These are phyloP conservation scores for Altica lythri DNA, from an alignment of 2,888 invertebrate genomes.

Conservation along the genomic window DNA sequence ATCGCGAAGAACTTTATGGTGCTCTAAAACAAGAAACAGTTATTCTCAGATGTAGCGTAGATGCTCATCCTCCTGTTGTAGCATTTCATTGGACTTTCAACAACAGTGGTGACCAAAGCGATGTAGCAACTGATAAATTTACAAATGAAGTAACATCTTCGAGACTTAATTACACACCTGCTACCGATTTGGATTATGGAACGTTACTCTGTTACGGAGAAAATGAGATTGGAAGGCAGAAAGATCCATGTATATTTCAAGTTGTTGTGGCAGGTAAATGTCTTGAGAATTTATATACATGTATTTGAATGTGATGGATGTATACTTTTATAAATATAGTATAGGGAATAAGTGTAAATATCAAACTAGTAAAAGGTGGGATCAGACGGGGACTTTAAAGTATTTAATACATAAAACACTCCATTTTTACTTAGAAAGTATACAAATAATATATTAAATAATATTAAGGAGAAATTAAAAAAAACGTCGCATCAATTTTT, in stretches of 20 bases:
- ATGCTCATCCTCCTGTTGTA: slow-evolving; percentile 84
- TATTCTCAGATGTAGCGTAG: slow-evolving; percentile 81
- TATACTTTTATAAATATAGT: too few species aligned
- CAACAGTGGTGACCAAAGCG: slow-evolving; percentile 84
- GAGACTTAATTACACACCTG: slow-evolving; percentile 82
- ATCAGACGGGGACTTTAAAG: too few species aligned
- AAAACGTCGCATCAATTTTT: too few species aligned
- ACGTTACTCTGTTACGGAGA: slow-evolving; percentile 85
- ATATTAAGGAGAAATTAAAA: too few species aligned
- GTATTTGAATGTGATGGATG: too few species aligned
- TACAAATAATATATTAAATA: too few species aligned
- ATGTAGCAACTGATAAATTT: slow-evolving; percentile 72
- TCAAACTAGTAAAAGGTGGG: too few species aligned
- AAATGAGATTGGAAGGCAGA: slow-evolving; percentile 82
- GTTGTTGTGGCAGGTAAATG: slow-evolving; percentile 79
- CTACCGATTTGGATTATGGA: slow-evolving; percentile 87
- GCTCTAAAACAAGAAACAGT: slow-evolving; percentile 90
- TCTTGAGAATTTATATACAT: not conserved
- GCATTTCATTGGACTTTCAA: slow-evolving; percentile 93
- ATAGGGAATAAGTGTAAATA: too few species aligned
- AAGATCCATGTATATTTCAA: slow-evolving; percentile 84
- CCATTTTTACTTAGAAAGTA: too few species aligned
- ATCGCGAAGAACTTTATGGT: slow-evolving; percentile 80
- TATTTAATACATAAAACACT: too few species aligned
- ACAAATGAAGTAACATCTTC: slow-evolving; percentile 71